Evolutionary conservation across 2,113 vertebrate genomes (phyloP).

Genomic region (Cephalopholis sonnerati): DNA sequence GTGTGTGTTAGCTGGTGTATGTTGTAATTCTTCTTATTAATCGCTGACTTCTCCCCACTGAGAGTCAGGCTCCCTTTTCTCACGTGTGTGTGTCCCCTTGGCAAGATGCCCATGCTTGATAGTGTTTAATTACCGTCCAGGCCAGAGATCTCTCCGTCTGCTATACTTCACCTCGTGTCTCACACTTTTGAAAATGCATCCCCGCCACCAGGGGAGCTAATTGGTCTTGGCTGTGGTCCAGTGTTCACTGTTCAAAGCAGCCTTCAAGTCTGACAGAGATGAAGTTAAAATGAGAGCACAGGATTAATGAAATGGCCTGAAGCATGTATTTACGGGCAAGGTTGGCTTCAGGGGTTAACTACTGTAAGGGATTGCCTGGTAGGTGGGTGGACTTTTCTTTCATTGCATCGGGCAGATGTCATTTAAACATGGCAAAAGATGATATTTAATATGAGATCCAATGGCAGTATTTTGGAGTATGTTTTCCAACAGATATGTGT

Average conservation of each 20-base stretch:
- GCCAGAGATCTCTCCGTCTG: conserved; percentile 49
- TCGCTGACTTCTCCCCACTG: conserved; percentile 65
- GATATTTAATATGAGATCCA: not conserved
- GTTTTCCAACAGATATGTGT: conserved; percentile 29
- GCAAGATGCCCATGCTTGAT: conserved; percentile 66
- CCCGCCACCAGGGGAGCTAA: conserved; percentile 38
- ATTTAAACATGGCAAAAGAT: not conserved
- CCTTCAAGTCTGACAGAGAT: conserved; percentile 18
- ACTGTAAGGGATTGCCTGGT: not conserved
- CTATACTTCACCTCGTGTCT: conserved; percentile 32
- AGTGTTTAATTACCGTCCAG: conserved; percentile 45
- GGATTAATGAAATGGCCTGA: conserved; percentile 43
- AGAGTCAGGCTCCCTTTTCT: conserved; percentile 32
- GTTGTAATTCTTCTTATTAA: conserved; percentile 33
- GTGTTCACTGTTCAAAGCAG: conserved; percentile 26
- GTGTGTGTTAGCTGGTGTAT: conserved; percentile 1
- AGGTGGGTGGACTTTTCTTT: not conserved
- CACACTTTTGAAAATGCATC: conserved; percentile 44
- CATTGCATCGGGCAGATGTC: not conserved
- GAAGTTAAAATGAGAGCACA: conserved; percentile 36
- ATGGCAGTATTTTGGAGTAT: not conserved
- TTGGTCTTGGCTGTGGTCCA: conserved; percentile 77
- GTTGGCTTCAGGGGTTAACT: conserved; percentile 18
- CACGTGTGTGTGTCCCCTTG: conserved; percentile 46
- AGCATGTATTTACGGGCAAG: conserved; percentile 26